A percentile compares a stretch with the other conserved stretches of the same genome.
These are phyloP conservation scores for Henicopernis longicauda DNA, from an alignment of 2,113 vertebrate species.

Conservation along the genomic window DNA sequence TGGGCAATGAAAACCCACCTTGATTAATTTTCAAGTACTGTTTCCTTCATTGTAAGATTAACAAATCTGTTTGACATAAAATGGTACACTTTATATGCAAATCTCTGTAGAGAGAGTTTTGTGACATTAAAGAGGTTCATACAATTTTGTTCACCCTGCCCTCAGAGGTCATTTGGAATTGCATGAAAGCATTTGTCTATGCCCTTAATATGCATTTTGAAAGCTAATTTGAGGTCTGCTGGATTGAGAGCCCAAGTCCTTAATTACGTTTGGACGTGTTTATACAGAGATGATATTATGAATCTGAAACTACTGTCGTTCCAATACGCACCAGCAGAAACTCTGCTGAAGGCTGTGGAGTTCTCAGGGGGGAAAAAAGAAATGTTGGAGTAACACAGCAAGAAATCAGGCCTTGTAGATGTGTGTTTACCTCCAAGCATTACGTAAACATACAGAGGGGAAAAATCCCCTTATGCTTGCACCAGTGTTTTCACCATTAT, in stretches of 20 bases:
- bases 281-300: neutral
- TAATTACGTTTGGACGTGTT: constrained; percentile 5
- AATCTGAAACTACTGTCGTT: neutral
- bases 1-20: neutral
- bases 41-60: constrained; percentile 35
- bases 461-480: neutral
- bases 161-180: constrained; percentile 30
- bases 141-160: constrained; percentile 19
- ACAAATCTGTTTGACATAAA: constrained; percentile 48
- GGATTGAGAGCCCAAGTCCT: neutral
- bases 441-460: neutral
- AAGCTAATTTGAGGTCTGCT: constrained; percentile 50
- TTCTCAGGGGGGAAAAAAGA: neutral
- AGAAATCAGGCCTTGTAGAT: neutral
- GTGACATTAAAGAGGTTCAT: constrained; percentile 43
- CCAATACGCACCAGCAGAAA: neutral
- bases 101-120: constrained; percentile 21
- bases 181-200: constrained; percentile 25
- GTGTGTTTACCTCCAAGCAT: neutral
- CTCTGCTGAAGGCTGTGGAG: neutral
- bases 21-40: constrained; percentile 56
- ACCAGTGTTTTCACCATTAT: neutral
- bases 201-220: constrained; percentile 49
- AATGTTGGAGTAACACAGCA: neutral
- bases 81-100: constrained; percentile 44